Conservation (phyloP, 1,140 invertebrate genomes). For the Pararge aegeria region DNA sequence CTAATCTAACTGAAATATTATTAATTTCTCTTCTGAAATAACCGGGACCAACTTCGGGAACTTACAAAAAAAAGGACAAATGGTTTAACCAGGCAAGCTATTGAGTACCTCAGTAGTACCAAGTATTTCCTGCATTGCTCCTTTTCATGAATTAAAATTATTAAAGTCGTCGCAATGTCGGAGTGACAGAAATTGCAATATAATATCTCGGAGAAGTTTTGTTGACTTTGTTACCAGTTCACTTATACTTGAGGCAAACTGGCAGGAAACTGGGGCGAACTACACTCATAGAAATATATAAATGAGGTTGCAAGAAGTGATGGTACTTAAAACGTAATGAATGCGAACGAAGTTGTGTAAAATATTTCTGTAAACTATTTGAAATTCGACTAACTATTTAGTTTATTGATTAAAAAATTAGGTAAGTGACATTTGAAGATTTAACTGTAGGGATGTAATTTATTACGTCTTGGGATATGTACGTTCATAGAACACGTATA, state of each 20-base stretch:
- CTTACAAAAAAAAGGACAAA: too few species aligned
- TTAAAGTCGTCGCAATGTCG: constrained; percentile 8
- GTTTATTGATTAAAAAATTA: background rate
- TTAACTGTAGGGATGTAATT: too few species aligned
- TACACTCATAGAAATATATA: constrained; percentile 11
- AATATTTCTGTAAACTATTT: background rate
- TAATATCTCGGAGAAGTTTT: constrained; percentile 16
- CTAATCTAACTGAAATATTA: too few species aligned
- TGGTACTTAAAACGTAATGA: background rate
- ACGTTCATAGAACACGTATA: too few species aligned
- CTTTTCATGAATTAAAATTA: constrained; percentile 1
- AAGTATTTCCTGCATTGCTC: background rate
- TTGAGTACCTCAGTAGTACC: too few species aligned
- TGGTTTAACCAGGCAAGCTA: too few species aligned
- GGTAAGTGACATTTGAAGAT: background rate
- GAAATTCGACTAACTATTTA: background rate
- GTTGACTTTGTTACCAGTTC: constrained; percentile 15
- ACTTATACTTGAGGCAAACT: constrained; percentile 6
- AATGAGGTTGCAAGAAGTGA: constrained; percentile 11
- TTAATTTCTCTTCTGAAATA: too few species aligned
- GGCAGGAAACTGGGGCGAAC: constrained; percentile 12
- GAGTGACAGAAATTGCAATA: constrained; percentile 12
- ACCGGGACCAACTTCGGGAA: too few species aligned
- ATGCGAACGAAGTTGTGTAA: background rate
- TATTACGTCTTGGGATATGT: too few species aligned